Evolutionary conservation across 2,797 vertebrate genomes (phyloP).

Genomic region (Brotula barbata): DNA sequence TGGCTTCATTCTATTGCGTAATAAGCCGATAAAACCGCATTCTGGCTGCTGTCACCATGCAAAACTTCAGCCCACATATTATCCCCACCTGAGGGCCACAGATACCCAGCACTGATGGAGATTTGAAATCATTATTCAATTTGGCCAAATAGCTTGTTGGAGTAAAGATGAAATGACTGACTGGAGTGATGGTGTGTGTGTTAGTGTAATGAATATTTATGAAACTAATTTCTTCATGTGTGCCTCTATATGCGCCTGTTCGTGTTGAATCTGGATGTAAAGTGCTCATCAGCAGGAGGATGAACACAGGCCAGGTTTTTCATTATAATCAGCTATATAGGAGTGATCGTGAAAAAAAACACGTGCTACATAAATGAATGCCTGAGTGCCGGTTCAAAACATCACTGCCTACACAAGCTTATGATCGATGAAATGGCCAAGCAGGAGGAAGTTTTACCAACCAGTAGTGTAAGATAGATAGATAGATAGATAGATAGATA

Average conservation of each 20-base stretch:
- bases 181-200: conserved; percentile 1
- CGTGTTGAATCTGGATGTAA: conserved; percentile 10
- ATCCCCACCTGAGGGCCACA: conserved; percentile 23
- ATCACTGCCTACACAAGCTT: conserved; percentile 20
- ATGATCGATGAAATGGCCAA: conserved; percentile 18
- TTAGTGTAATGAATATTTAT: conserved; percentile 59
- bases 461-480: too few species aligned
- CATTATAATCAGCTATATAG: conserved; percentile 50
- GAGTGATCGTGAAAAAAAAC: conserved; percentile 63
- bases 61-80: conserved; percentile 33
- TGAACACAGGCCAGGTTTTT: conserved; percentile 12
- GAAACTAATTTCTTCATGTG: conserved; percentile 38
- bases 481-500: too few species aligned
- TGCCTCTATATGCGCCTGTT: conserved; percentile 12
- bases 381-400: conserved; percentile 39
- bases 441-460: too few species aligned
- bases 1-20: neutral
- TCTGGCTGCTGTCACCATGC: neutral
- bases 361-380: conserved; percentile 43
- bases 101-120: conserved; percentile 36
- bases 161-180: conserved; percentile 41
- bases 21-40: conserved; percentile 6
- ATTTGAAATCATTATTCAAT: conserved; percentile 50
- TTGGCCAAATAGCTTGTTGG: conserved; percentile 55
- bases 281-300: conserved; percentile 19